Percentiles rank a stretch among this genome's conserved stretches.
phyloP scores from a whole-genome alignment of 2,797 vertebrate species.

The Falco naumanni region DNA sequence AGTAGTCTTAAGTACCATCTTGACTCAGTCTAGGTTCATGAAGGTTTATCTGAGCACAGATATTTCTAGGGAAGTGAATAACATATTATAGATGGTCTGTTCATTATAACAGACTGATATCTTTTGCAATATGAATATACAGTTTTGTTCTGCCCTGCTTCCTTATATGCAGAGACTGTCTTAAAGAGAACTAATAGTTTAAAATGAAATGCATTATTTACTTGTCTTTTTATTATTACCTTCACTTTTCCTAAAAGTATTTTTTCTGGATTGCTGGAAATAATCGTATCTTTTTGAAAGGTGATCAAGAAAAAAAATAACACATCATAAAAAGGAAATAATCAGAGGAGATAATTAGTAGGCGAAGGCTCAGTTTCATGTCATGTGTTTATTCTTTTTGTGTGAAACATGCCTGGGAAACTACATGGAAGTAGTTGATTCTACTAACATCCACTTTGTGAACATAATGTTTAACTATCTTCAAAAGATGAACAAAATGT shows the following conservation, averaged over 20 bases:
- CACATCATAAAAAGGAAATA: not conserved
- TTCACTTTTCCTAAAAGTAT: not conserved
- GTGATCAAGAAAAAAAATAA: not conserved
- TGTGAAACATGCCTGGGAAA: not conserved
- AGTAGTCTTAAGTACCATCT: not conserved
- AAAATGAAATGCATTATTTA: not conserved
- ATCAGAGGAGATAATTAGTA: not conserved
- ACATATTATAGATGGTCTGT: not conserved
- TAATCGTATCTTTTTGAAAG: not conserved
- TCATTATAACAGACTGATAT: not conserved
- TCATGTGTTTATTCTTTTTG: not conserved
- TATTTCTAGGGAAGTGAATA: not conserved
- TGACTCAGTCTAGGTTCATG: not conserved
- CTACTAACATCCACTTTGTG: not conserved
- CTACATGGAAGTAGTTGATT: not conserved
- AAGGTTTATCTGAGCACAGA: not conserved
- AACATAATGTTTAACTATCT: not conserved
- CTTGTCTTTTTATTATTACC: not conserved
- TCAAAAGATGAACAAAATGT: not conserved
- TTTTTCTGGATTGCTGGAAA: not conserved
- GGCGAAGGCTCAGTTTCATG: not conserved
- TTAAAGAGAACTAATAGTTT: not conserved
- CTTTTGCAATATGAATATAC: not conserved
- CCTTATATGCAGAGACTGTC: not conserved
- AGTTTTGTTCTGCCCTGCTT: not conserved